A percentile compares a stretch with the other conserved stretches of the same genome.
These are phyloP conservation scores for Eubasilissa regina DNA, from an alignment of 1,140 invertebrate genomes.

Conservation along the genomic window DNA sequence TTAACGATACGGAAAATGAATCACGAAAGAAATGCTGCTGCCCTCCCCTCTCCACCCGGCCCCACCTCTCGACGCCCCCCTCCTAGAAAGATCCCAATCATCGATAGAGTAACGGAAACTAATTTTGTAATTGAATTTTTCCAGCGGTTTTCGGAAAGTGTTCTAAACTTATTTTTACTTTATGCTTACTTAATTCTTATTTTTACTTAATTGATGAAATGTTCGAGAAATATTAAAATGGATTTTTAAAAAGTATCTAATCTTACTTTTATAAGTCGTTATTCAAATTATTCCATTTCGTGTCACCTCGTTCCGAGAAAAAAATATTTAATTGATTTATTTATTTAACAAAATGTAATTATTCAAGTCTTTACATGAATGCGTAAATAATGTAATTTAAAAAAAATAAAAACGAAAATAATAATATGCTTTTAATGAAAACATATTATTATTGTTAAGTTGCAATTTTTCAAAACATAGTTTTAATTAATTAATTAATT, in stretches of 20 bases:
- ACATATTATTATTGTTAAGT: too few species aligned
- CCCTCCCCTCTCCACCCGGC: background rate
- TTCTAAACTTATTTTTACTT: constrained; percentile 3
- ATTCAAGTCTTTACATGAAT: too few species aligned
- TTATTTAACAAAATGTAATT: too few species aligned
- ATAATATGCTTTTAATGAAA: too few species aligned
- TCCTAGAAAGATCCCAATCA: constrained; percentile 42
- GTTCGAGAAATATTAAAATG: too few species aligned
- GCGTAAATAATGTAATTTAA: too few species aligned
- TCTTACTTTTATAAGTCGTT: background rate
- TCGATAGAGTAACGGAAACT: constrained; percentile 45
- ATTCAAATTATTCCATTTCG: background rate
- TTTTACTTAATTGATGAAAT: too few species aligned
- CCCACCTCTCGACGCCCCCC: background rate
- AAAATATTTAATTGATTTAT: too few species aligned
- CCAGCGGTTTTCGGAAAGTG: constrained; percentile 21
- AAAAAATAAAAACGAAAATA: too few species aligned
- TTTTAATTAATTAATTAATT: too few species aligned
- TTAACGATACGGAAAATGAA: constrained; percentile 58
- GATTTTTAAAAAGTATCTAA: background rate
- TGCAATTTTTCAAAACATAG: too few species aligned
- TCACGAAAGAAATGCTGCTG: constrained; percentile 46
- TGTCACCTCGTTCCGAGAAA: too few species aligned
- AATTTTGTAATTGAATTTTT: constrained; percentile 45
- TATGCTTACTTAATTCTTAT: constrained; percentile 6